A percentile compares a stretch with the other conserved stretches of the same genome.
Conservation (phyloP, 2,797 vertebrate genomes). For the Sebastes matsubarae region DNA sequence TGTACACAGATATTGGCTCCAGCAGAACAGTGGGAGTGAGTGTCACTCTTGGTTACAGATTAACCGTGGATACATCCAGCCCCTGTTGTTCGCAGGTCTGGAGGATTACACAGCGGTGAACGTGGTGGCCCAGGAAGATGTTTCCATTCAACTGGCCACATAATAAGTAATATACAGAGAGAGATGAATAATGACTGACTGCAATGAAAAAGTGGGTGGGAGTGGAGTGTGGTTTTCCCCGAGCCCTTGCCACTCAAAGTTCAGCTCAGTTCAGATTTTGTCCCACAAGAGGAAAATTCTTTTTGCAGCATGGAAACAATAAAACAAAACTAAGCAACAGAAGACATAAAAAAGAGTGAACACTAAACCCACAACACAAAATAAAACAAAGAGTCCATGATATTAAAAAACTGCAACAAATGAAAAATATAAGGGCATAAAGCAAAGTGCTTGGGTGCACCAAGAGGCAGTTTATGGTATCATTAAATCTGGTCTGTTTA, state of each 20-base stretch:
- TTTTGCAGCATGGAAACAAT: conserved; percentile 13
- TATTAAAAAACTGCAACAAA: neutral
- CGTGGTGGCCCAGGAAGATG: conserved; percentile 2
- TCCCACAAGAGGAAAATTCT: conserved; percentile 6
- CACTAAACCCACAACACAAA: neutral
- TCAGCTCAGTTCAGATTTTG: conserved; percentile 8
- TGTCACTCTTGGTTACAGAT: conserved; percentile 51
- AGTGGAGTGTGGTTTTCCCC: neutral
- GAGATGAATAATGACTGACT: conserved; percentile 9
- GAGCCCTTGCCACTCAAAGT: conserved; percentile 10
- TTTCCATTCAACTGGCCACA: conserved; percentile 24
- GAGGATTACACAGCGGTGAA: conserved; percentile 51
- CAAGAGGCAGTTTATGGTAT: neutral
- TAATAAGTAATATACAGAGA: neutral
- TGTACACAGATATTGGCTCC: conserved; percentile 22
- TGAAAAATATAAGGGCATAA: neutral
- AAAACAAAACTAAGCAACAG: conserved; percentile 15
- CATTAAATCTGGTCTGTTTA: neutral
- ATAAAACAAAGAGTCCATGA: neutral
- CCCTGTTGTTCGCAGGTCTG: conserved; percentile 38
- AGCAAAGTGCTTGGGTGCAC: neutral
- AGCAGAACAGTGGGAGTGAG: conserved; percentile 19
- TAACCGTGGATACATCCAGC: conserved; percentile 22
- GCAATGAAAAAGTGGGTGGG: neutral
- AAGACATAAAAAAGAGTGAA: neutral